Evolutionary conservation across 2,888 invertebrate species (phyloP), one percentile per base, ranked within the genome.

Genomic region (Lasioglossum pauxillum): DNA sequence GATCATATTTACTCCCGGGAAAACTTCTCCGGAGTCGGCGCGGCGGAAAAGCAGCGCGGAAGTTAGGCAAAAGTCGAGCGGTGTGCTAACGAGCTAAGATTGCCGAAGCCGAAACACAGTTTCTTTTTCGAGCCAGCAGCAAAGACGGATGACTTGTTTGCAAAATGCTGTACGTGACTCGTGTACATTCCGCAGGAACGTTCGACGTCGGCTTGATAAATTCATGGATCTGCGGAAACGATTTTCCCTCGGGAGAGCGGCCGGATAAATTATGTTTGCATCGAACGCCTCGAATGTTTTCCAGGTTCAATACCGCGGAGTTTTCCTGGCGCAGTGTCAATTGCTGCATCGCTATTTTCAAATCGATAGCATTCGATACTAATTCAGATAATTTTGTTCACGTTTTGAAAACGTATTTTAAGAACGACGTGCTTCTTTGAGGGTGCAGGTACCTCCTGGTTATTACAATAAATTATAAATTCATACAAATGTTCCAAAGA

Each of bases 151-250:
- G 10, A 69, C 38, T 38, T 69, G 69, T 69, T 69, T 69, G 69
- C 23, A 69, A 69, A 38, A 69, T 38, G 69, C 10, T 31, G 4
- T 69, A 69, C 69, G 69, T 69, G 69, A 69, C 69, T 38, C 38
- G 69, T 69, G 69, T 69, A 69, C 23, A 69, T 10, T 69, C 38
- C 23, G 10, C 19, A 5, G 67, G 19, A 31, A 19, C 35, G 31
- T 67, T 69, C 69, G 69, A 38, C 23, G 69, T 16, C 38, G 35
- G 1, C 38, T 69, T 69, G 69, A 69, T 69, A 69, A 69, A 69
- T 69, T 69, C 69, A 69, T 69, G 69, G 69, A 69, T 69, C 69
- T 8, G 4, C 23, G 69, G 23, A 38, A 69, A 69, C 69, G 69
- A 16, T 69, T 38, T 38, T 35, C 69, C 69, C 69, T 0, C 69